Evolutionary conservation across 2,888 invertebrate species (phyloP).

Genomic region (Tanypteryx hageni): DNA sequence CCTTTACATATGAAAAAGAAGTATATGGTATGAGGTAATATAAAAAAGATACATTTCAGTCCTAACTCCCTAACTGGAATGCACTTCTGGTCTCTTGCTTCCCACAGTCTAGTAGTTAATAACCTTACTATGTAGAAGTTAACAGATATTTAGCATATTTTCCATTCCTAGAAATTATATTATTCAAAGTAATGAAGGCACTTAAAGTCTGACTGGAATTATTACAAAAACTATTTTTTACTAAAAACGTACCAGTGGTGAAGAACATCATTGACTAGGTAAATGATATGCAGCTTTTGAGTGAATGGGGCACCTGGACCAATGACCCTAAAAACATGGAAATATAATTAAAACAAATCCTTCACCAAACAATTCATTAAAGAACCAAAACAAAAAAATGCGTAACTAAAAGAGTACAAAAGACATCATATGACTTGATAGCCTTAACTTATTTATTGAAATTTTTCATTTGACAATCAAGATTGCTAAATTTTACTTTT

Average conservation of each 20-base stretch:
- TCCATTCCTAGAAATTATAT: not conserved
- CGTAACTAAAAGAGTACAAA: no score
- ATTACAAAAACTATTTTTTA: constrained; percentile 58
- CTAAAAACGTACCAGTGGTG: constrained; percentile 92
- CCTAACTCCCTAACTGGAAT: no score
- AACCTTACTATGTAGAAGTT: no score
- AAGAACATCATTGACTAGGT: constrained; percentile 98
- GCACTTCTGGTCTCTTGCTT: no score
- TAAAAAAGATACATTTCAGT: no score
- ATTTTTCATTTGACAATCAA: no score
- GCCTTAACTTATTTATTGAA: not conserved
- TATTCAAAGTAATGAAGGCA: not conserved
- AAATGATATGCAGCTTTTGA: constrained; percentile 97
- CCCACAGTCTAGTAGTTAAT: no score
- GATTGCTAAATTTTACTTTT: no score
- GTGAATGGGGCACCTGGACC: constrained; percentile 83
- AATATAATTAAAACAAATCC: not conserved
- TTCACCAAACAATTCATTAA: no score
- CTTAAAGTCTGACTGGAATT: constrained; percentile 60
- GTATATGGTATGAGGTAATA: no score
- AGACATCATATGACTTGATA: not conserved
- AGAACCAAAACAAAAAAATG: no score
- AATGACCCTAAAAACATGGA: constrained; percentile 70
- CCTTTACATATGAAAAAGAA: no score
- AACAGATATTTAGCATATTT: not conserved